Evolutionary conservation across 2,113 vertebrate species (phyloP).

Genomic region (Vanacampus margaritifer): DNA sequence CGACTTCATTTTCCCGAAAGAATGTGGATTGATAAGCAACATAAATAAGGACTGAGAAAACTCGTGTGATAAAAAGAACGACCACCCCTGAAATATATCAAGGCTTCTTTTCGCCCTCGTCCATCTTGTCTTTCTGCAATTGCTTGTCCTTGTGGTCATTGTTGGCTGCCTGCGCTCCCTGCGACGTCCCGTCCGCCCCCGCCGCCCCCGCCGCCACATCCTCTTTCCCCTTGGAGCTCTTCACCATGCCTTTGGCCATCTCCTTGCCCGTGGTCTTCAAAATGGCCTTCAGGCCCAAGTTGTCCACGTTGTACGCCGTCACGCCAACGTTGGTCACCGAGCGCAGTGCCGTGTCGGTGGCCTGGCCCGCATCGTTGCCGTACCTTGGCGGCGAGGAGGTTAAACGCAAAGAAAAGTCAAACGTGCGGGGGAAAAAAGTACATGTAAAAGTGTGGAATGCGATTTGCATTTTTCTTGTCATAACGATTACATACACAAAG

Average conservation of each 20-base stretch:
- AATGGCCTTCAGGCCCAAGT: constrained; percentile 80
- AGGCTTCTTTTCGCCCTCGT: constrained; percentile 16
- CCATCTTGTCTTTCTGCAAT: constrained; percentile 27
- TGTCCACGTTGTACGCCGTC: constrained; percentile 84
- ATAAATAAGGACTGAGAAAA: too few relatives aligned
- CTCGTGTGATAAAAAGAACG: too few relatives aligned
- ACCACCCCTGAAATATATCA: not conserved
- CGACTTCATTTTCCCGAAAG: too few relatives aligned
- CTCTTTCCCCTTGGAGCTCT: constrained; percentile 24
- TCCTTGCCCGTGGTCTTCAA: constrained; percentile 80
- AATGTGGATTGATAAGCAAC: too few relatives aligned
- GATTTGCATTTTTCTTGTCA: too few relatives aligned
- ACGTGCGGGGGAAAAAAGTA: not conserved
- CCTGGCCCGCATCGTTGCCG: constrained; percentile 78
- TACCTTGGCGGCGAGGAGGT: constrained; percentile 75
- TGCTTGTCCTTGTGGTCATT: constrained; percentile 8
- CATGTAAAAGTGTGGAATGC: not conserved
- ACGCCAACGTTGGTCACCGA: constrained; percentile 84
- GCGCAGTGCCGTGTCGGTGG: constrained; percentile 78
- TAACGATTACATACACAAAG: too few relatives aligned
- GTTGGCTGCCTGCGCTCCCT: constrained; percentile 16
- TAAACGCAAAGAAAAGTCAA: constrained; percentile 1
- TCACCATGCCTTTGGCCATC: constrained; percentile 70
- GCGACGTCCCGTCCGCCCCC: not conserved
- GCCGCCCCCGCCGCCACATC: not conserved